These are phyloP conservation scores for Nysson spinosus DNA, from an alignment of 2,888 invertebrate species.

Conservation along the genomic window DNA sequence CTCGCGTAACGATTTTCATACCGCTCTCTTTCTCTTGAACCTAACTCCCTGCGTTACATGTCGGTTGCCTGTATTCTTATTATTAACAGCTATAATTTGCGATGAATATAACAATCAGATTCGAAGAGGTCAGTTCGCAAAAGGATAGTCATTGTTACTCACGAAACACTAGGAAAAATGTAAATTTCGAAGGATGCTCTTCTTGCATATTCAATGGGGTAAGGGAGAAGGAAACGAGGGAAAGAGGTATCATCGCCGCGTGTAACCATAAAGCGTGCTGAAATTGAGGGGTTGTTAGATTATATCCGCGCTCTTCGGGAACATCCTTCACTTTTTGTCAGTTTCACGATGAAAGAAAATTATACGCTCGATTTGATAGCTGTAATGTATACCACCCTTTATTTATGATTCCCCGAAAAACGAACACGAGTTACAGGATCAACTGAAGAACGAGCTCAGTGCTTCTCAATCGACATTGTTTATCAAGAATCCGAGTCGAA, in stretches of 20 bases:
- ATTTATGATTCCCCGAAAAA: slow-evolving; percentile 26
- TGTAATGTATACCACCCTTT: slow-evolving; percentile 35
- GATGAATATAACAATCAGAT: slow-evolving; percentile 25
- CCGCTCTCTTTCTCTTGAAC: too few species aligned
- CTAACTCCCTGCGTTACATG: too few species aligned
- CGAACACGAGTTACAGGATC: slow-evolving; percentile 1
- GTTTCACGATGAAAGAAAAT: slow-evolving; percentile 21
- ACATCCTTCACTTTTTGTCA: slow-evolving; percentile 4
- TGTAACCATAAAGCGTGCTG: slow-evolving; percentile 44
- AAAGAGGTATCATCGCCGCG: slow-evolving; percentile 49
- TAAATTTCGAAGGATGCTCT: slow-evolving; percentile 48
- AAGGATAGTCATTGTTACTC: slow-evolving; percentile 38
- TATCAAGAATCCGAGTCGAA: too few species aligned
- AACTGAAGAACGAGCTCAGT: too few species aligned
- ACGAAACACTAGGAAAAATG: slow-evolving; percentile 42
- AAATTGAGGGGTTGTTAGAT: slow-evolving; percentile 50
- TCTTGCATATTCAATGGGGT: slow-evolving; percentile 51
- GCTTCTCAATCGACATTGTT: too few species aligned
- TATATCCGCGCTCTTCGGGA: slow-evolving; percentile 35
- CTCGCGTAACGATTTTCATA: too few species aligned
- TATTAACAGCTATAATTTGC: too few species aligned
- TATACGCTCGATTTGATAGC: slow-evolving; percentile 46
- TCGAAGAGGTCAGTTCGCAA: slow-evolving; percentile 36
- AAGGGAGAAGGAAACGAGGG: slow-evolving; percentile 7
- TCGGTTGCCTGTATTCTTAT: too few species aligned